Evolutionary conservation across 2,113 vertebrate species (phyloP).

Genomic region (Opisthocomus hoazin): DNA sequence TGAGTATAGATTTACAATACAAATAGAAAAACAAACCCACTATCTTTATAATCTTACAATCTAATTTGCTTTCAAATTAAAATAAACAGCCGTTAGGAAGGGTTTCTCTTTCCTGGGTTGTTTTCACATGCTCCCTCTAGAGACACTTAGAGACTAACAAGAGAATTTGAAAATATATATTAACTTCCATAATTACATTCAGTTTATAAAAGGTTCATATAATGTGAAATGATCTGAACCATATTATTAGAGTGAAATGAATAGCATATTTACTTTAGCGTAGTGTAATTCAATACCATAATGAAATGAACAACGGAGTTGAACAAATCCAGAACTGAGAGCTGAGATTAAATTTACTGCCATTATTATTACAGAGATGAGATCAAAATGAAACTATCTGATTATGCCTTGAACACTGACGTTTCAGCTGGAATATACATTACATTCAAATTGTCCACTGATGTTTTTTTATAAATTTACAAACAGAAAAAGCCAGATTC

Average conservation of each 20-base stretch:
- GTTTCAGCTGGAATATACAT: background rate
- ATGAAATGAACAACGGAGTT: constrained; percentile 37
- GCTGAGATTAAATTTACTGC: constrained; percentile 35
- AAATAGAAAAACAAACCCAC: constrained; percentile 20
- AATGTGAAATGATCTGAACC: constrained; percentile 48
- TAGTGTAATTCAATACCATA: constrained; percentile 15
- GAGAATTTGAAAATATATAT: constrained; percentile 31
- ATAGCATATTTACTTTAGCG: constrained; percentile 42
- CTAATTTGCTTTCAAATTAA: constrained; percentile 47
- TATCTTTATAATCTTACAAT: background rate
- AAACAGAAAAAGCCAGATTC: background rate
- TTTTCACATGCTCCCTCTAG: background rate
- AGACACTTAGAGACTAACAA: constrained; percentile 19
- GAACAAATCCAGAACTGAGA: constrained; percentile 8
- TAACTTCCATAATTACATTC: constrained; percentile 34
- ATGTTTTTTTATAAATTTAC: background rate
- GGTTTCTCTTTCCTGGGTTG: constrained; percentile 20
- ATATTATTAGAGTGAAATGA: constrained; percentile 44
- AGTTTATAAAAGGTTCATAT: constrained; percentile 35
- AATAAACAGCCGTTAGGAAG: constrained; percentile 33
- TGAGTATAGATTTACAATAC: background rate
- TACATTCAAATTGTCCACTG: background rate
- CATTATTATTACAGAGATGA: background rate
- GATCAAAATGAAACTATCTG: constrained; percentile 18
- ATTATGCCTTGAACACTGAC: background rate